Evolutionary conservation across 2,888 invertebrate species (phyloP).

Genomic region (Dascillus cervinus): DNA sequence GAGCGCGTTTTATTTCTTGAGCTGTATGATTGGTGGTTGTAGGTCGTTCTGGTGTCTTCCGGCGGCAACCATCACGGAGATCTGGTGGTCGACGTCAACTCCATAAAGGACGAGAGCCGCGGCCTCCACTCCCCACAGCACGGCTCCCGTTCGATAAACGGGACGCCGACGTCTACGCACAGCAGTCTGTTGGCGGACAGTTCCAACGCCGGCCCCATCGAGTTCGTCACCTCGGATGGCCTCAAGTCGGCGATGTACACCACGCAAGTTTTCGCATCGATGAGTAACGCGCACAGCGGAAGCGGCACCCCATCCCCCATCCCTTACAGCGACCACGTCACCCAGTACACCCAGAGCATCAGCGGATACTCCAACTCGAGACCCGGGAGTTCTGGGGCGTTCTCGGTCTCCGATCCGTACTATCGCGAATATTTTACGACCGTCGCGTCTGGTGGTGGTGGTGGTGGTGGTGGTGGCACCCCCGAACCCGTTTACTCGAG

Average conservation of each 20-base stretch:
- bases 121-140: constrained; percentile 57
- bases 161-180: constrained; percentile 58
- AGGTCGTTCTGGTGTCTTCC: constrained; percentile 45
- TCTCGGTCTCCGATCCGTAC: constrained; percentile 63
- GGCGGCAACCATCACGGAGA: constrained; percentile 36
- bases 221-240: constrained; percentile 45
- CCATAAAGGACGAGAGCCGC: constrained; percentile 54
- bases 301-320: constrained; percentile 59
- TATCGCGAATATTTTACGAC: constrained; percentile 73
- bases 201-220: constrained; percentile 41
- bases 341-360: constrained; percentile 39
- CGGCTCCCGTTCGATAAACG: constrained; percentile 60
- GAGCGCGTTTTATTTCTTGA: constrained; percentile 10
- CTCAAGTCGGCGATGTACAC: constrained; percentile 56
- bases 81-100: constrained; percentile 46
- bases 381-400: constrained; percentile 47
- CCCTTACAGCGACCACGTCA: constrained; percentile 44
- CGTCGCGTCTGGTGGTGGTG: constrained; percentile 46
- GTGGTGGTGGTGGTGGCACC: too few species aligned
- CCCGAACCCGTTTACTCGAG: constrained; percentile 46
- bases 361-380: constrained; percentile 39
- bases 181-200: constrained; percentile 56
- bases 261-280: constrained; percentile 62
- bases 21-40: constrained; percentile 31
- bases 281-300: constrained; percentile 40